Percentiles rank a stretch among this genome's conserved stretches.
Conservation (phyloP, 2,797 vertebrate genomes). For the Uromys caudimaculatus region DNA sequence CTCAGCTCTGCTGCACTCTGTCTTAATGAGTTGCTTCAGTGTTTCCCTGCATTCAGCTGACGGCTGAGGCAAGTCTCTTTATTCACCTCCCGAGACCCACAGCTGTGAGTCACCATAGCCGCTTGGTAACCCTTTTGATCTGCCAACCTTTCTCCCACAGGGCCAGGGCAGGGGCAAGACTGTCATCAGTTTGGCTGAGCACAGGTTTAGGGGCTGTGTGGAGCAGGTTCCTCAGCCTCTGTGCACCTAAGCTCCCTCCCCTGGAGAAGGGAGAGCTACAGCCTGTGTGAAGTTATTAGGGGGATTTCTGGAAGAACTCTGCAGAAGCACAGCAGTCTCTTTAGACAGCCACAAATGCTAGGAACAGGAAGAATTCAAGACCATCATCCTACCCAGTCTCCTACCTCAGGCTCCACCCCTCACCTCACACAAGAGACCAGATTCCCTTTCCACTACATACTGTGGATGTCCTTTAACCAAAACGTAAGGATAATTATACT, state of each 20-base stretch:
- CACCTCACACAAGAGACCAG: neutral
- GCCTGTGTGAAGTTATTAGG: neutral
- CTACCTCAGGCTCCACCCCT: neutral
- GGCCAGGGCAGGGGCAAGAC: neutral
- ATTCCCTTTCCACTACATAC: neutral
- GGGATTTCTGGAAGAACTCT: neutral
- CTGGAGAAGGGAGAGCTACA: neutral
- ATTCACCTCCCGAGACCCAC: neutral
- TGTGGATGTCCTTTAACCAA: neutral
- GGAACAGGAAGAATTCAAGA: neutral
- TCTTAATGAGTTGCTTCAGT: neutral
- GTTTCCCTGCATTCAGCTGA: neutral
- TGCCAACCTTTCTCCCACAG: neutral
- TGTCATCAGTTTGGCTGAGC: neutral
- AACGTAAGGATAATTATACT: neutral
- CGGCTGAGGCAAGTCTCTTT: conserved; percentile 9
- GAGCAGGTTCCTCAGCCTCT: neutral
- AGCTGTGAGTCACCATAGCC: conserved; percentile 1
- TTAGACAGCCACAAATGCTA: neutral
- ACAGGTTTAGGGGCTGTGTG: neutral
- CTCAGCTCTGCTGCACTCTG: neutral
- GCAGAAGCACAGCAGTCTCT: neutral
- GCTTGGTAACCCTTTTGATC: neutral
- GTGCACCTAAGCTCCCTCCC: neutral
- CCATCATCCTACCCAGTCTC: neutral